phyloP scores from a whole-genome alignment of 2,113 vertebrate species.

The Pituophis catenifer region DNA sequence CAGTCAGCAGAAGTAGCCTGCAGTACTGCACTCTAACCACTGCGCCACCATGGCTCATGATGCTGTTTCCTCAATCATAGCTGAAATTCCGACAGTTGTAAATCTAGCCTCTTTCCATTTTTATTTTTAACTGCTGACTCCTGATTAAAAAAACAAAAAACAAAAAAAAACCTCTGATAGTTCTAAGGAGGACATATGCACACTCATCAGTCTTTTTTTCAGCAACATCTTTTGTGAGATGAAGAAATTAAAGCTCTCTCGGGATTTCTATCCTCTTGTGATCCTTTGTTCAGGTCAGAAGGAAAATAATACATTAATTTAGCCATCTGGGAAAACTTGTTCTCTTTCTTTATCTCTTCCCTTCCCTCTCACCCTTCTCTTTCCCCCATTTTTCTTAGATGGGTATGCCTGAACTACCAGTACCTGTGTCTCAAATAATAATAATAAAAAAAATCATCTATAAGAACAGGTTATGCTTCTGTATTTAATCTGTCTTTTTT shows the following conservation, averaged over 20 bases:
- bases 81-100: background rate
- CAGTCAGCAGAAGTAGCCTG: no score
- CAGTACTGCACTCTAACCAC: no score
- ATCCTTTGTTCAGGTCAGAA: background rate
- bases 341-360: background rate
- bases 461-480: background rate
- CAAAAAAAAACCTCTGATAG: background rate
- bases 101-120: background rate
- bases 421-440: background rate
- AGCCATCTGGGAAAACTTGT: background rate
- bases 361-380: background rate
- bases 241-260: background rate
- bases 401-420: background rate
- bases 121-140: background rate
- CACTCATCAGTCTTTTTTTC: background rate
- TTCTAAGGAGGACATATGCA: background rate
- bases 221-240: background rate
- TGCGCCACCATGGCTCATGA: no score
- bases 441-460: background rate
- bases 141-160: background rate
- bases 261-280: background rate
- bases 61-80: background rate
- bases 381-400: background rate
- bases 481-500: background rate
- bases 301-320: background rate